phyloP scores from a whole-genome alignment of 2,113 vertebrate species.

The Microcebus ravelobensis region DNA sequence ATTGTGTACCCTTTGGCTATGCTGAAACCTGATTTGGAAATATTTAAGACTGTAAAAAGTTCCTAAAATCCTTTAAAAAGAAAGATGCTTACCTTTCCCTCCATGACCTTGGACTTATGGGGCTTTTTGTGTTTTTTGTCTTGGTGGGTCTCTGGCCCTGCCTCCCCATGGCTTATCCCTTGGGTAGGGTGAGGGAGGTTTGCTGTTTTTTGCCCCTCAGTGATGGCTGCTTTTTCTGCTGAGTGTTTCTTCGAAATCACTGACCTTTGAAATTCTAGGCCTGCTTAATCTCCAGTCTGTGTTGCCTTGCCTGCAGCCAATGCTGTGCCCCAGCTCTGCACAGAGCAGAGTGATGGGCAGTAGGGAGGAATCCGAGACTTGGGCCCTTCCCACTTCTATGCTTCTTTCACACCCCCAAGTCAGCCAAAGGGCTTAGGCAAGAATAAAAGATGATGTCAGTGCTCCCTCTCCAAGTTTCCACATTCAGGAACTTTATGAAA shows the following conservation, averaged over 20 bases:
- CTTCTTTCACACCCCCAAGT: background rate
- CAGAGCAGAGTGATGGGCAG: background rate
- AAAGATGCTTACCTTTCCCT: background rate
- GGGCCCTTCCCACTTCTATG: background rate
- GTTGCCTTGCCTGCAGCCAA: background rate
- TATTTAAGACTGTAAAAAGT: constrained; percentile 18
- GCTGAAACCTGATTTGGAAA: constrained; percentile 30
- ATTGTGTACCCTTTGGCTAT: constrained; percentile 29
- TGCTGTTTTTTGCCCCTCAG: background rate
- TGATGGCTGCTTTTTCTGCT: background rate
- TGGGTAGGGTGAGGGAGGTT: background rate
- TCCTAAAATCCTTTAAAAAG: background rate
- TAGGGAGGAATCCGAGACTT: background rate
- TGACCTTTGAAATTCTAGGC: constrained; percentile 40
- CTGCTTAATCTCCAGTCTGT: background rate
- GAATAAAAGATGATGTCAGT: constrained; percentile 3
- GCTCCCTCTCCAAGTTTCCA: background rate
- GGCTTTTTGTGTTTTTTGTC: background rate
- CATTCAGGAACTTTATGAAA: constrained; percentile 45
- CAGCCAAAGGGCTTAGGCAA: constrained; percentile 24
- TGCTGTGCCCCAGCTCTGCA: background rate
- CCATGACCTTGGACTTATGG: background rate
- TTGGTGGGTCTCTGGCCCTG: background rate
- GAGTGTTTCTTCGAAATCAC: constrained; percentile 48
- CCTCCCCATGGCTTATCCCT: background rate